These are phyloP conservation scores for Anguilla pacifica DNA, from an alignment of 2,797 vertebrate genomes.

Conservation along the genomic window DNA sequence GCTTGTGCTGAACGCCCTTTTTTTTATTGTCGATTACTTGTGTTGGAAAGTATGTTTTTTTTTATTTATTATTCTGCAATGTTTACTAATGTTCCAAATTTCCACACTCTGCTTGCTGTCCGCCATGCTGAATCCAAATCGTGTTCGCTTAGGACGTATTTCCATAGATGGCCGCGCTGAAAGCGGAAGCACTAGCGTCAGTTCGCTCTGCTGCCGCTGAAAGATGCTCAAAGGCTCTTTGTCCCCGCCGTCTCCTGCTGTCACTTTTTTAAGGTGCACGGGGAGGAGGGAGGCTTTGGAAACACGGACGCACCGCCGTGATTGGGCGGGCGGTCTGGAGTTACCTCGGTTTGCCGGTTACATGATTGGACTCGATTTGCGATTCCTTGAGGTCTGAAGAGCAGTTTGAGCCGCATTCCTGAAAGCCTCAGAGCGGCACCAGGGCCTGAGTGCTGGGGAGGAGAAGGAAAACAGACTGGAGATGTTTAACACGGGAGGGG, in stretches of 20 bases:
- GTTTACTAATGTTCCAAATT: not conserved
- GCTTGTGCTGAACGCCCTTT: not conserved
- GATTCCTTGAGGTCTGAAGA: constrained; percentile 4
- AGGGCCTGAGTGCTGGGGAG: not conserved
- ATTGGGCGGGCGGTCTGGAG: not conserved
- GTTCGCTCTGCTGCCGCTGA: not conserved
- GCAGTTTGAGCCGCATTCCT: not conserved
- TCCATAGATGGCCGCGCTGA: not conserved
- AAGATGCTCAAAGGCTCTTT: not conserved
- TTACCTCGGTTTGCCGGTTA: not conserved
- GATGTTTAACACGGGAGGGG: not conserved
- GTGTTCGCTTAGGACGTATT: not conserved
- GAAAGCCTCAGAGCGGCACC: not conserved
- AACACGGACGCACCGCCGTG: not conserved
- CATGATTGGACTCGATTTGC: not conserved
- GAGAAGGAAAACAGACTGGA: not conserved
- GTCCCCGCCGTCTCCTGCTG: not conserved
- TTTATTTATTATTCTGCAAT: not conserved
- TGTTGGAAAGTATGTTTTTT: not conserved
- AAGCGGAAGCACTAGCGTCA: not conserved
- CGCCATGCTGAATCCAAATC: not conserved
- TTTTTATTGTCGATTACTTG: not conserved
- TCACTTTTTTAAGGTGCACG: not conserved
- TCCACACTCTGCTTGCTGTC: not conserved
- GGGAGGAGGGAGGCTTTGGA: not conserved